Evolutionary conservation across 1,140 invertebrate genomes (phyloP), one percentile per base, ranked within the genome.

Genomic region (Dendrolimus punctatus): DNA sequence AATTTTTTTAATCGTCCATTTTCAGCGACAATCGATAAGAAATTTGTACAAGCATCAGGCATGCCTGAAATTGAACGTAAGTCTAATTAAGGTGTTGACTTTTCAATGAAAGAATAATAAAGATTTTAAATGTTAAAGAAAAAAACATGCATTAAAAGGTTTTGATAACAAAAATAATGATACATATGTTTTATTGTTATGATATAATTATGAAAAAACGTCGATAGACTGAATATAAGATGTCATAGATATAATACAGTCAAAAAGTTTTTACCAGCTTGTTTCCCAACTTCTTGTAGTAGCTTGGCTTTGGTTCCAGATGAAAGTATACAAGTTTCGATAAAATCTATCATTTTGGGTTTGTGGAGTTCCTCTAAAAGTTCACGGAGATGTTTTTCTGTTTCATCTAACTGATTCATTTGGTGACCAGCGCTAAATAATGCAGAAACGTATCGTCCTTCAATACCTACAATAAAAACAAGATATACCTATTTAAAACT

Each of bases 381-480:
- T 56, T 89, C 90, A 6, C 90, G 70, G 41, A 99, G 83, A 78
- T 99, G 96, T 69, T 95, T 96, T 80, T 99, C 98, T 10, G 99
- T 94, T 60, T 88, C 87, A 63, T 98, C 95, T 50, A 99, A 79
- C 64, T 94, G 90, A 55, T 97, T 98, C 81, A 95, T 87, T 88
- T 99, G 98, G 8, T 89, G 87, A 4, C 96, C 97, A 49, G 98
- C 98, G 55, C 97, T 98, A 70, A 95, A 99, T 23, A 99, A 85
- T 5, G 98, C 98, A 44, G 93, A 92, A 6, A 98, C 98, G 91
- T 99, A 99, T 58, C 97, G 92, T 40, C 98, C 98, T 80, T 98
- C 96, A 38, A 76, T 47, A 39, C 77, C 80, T 82, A 41, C 43
- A 39, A 36, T 49, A 9, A 6, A 39, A 6, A 45, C 23, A 51